Conservation (phyloP, 1,140 invertebrate species). For the Solen grandis region DNA sequence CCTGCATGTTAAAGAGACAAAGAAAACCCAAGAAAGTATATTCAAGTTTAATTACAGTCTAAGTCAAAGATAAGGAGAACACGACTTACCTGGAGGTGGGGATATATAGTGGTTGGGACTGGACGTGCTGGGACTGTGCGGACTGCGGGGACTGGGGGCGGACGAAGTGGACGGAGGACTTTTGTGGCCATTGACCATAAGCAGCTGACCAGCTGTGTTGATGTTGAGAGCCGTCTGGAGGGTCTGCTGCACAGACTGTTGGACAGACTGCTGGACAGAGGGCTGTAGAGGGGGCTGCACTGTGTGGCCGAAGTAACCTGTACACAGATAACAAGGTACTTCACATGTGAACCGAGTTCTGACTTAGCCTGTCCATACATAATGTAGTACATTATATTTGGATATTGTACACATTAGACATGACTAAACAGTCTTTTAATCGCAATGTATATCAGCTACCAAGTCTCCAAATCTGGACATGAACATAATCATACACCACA, state of each 20-base stretch:
- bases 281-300: no score
- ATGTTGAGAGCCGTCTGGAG: conserved; percentile 26
- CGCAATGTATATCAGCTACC: no score
- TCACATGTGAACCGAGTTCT: background rate
- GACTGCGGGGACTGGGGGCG: conserved; percentile 43
- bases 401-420: no score
- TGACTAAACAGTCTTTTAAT: no score
- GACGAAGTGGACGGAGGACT: conserved; percentile 8
- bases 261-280: background rate
- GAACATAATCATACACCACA: no score
- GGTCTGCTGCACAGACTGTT: conserved; percentile 5
- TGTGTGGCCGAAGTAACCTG: conserved; percentile 45
- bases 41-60: no score
- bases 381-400: no score
- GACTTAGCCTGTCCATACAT: no score
- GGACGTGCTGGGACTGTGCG: conserved; percentile 48
- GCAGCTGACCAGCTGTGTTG: conserved; percentile 61
- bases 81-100: conserved; percentile 55
- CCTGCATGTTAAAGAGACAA: no score
- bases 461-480: no score
- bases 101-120: conserved; percentile 58
- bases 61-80: background rate
- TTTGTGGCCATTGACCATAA: conserved; percentile 57
- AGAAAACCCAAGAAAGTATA: no score
- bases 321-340: no score